Percentiles rank a stretch among this genome's conserved stretches.
phyloP scores from a whole-genome alignment of 2,113 vertebrate genomes.

The Gavia stellata region DNA sequence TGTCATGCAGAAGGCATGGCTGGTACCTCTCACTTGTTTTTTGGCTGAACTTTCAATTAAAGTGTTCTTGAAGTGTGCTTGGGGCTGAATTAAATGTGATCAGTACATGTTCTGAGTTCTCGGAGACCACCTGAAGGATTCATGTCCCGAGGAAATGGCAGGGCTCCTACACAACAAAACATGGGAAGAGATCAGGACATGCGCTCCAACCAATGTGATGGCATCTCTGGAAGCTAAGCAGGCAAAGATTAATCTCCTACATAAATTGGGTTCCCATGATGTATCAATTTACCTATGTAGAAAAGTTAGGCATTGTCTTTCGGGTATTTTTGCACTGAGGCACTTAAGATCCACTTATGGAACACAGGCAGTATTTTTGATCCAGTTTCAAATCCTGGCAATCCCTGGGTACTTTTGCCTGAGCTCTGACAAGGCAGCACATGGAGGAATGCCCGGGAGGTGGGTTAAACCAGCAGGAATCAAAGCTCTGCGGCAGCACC shows the following conservation, averaged over 20 bases:
- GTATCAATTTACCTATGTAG: not conserved
- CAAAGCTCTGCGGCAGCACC: not conserved
- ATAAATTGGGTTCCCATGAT: not conserved
- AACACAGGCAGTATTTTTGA: not conserved
- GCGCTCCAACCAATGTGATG: not conserved
- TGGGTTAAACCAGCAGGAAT: not conserved
- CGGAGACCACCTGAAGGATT: not conserved
- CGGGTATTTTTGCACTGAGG: not conserved
- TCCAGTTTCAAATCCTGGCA: not conserved
- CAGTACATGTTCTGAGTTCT: not conserved
- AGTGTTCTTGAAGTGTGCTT: not conserved
- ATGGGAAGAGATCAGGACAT: not conserved
- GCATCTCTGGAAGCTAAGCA: not conserved
- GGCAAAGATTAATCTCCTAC: not conserved
- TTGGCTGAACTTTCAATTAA: not conserved
- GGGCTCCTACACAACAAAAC: not conserved
- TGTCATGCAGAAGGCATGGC: accelerated
- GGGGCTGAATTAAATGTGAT: not conserved
- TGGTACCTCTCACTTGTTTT: not conserved
- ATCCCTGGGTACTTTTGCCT: not conserved
- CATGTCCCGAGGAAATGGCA: not conserved
- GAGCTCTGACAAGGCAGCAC: not conserved
- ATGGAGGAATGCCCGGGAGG: not conserved
- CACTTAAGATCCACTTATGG: not conserved
- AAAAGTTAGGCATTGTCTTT: not conserved